Conservation (phyloP, 2,888 invertebrate genomes). For the Lysandra bellargus region DNA sequence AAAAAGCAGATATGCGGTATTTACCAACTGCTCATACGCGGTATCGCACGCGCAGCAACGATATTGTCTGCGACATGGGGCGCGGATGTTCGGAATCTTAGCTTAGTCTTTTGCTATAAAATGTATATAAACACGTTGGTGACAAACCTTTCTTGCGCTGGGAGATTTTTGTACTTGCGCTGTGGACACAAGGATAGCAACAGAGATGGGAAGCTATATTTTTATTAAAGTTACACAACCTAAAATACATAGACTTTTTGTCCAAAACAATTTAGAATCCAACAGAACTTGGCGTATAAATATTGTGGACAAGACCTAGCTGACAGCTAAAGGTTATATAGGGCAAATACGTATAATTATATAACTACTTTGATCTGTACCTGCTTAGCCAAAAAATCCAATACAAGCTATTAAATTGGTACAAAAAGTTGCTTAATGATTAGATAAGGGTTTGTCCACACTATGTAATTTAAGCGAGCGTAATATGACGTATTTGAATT, state of each 20-base stretch:
- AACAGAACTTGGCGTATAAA: not conserved
- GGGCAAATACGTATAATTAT: not conserved
- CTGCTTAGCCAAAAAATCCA: not conserved
- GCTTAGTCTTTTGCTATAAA: no score
- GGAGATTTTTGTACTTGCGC: not conserved
- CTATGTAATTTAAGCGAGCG: not conserved
- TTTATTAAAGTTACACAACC: not conserved
- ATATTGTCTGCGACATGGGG: no score
- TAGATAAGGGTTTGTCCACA: not conserved
- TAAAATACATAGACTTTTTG: not conserved
- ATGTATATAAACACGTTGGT: no score
- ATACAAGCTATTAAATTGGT: not conserved
- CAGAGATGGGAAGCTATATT: not conserved
- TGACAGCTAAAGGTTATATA: slow-evolving; percentile 18
- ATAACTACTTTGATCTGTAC: not conserved
- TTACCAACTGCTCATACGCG: no score
- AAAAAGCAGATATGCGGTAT: no score
- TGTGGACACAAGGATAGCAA: not conserved
- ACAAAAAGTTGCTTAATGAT: not conserved
- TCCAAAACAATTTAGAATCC: not conserved
- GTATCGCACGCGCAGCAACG: no score
- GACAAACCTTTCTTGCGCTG: no score
- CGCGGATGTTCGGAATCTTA: no score
- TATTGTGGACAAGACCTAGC: not conserved
- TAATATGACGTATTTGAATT: no score